Percentiles rank a stretch among this genome's conserved stretches.
These are phyloP conservation scores for Syritta pipiens DNA, from an alignment of 2,888 invertebrate species.

Conservation along the genomic window DNA sequence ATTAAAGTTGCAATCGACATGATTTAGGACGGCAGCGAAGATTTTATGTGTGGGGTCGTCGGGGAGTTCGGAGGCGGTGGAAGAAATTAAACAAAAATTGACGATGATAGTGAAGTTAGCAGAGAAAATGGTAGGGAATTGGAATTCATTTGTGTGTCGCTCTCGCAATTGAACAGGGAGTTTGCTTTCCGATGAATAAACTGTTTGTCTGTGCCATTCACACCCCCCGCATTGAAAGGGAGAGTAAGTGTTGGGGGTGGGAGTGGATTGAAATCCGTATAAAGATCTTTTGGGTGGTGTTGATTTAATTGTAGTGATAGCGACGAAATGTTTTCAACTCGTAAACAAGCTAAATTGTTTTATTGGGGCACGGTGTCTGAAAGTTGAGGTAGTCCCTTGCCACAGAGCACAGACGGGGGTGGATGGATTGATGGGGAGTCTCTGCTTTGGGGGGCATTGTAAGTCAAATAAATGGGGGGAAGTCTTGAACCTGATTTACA, in stretches of 20 bases:
- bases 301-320: not conserved
- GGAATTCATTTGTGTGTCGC: slow-evolving; percentile 25
- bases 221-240: too few relatives aligned
- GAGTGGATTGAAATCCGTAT: not conserved
- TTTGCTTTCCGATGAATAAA: slow-evolving; percentile 5
- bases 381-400: not conserved
- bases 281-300: not conserved
- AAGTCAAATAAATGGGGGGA: too few relatives aligned
- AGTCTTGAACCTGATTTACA: too few relatives aligned
- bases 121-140: slow-evolving; percentile 20
- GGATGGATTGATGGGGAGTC: too few relatives aligned
- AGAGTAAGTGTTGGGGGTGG: not conserved
- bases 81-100: slow-evolving; percentile 32
- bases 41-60: not conserved
- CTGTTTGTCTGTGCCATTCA: not conserved
- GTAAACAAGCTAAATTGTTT: slow-evolving; percentile 1
- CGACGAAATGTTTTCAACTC: slow-evolving; percentile 1
- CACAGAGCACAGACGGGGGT: too few relatives aligned
- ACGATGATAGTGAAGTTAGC: slow-evolving; percentile 9
- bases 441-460: too few relatives aligned
- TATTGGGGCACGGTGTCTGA: not conserved
- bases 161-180: not conserved
- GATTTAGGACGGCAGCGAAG: slow-evolving; percentile 33
- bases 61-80: not conserved
- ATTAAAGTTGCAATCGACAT: slow-evolving; percentile 51